Evolutionary conservation across 2,797 vertebrate genomes (phyloP).

Genomic region (Yasuhikotakia modesta): DNA sequence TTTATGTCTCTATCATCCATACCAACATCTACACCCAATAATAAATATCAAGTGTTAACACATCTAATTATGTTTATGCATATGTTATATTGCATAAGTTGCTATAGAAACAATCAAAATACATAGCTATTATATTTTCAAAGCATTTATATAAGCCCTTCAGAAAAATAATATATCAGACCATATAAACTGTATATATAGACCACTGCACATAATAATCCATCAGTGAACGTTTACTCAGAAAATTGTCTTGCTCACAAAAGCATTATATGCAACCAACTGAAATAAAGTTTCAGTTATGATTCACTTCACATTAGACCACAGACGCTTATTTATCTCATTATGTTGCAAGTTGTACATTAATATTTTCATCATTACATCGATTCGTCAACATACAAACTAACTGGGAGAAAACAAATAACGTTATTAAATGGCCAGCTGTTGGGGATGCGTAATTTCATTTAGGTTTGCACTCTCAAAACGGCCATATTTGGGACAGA

Average conservation of each 20-base stretch:
- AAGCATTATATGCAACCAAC: conserved; percentile 13
- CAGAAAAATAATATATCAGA: not conserved
- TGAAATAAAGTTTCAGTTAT: conserved; percentile 8
- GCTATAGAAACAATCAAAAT: too few species aligned
- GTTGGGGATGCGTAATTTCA: conserved; percentile 73
- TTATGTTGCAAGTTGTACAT: conserved; percentile 69
- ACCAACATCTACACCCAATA: too few species aligned
- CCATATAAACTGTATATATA: not conserved
- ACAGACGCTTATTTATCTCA: conserved; percentile 68
- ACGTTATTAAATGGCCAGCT: conserved; percentile 74
- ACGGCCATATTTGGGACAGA: conserved; percentile 70
- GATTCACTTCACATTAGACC: conserved; percentile 33
- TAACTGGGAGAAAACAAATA: conserved; percentile 74
- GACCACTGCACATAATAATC: not conserved
- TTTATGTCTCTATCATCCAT: too few species aligned
- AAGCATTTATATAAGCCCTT: too few species aligned
- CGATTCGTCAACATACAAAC: conserved; percentile 72
- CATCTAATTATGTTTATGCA: too few species aligned
- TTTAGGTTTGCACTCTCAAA: conserved; percentile 71
- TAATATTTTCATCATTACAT: conserved; percentile 71
- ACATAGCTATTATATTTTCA: too few species aligned
- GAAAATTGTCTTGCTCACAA: not conserved
- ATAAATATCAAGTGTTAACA: too few species aligned
- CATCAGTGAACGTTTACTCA: not conserved
- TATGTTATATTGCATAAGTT: too few species aligned